Base-by-base conservation (phyloP, 2,797 vertebrate species). In the Holocentrus rufus region DNA sequence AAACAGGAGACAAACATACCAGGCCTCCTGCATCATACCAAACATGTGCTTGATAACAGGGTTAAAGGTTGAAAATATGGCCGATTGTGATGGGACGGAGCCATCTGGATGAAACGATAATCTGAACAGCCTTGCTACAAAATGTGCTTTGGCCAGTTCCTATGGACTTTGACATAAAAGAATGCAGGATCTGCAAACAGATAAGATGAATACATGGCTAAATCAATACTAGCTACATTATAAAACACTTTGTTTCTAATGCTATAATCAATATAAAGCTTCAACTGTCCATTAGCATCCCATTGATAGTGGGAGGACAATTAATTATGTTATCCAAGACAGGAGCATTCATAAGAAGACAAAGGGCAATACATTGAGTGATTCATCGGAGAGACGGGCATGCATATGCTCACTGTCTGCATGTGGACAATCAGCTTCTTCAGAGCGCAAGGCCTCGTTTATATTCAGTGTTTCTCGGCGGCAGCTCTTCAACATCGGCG, bases 41-140 rank as follows among this genome's bases (percentile, higher is more conserved):
- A 52, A n/a, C 20, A 2, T 44, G 74, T 23, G 36, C 52, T 64
- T 72, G 86, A 90, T 88, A 90, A 86, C 18, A 0, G 57, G 69
- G 84, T 89, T 87, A 87, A 90, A 89, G 75, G 83, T 87, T 77
- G 30, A 83, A 84, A 82, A 62, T 20, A 2, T 7, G 17, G 62
- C 49, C 74, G 82, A 88, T 68, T 72, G 69, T 56, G 65, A 79
- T 75, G 84, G 63, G 84, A 91, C 20, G 0, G 50, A 60, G 56
- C 87, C 89, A 91, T 34, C 84, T 91, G 90, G 85, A 80, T 72
- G 14, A 74, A 76, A 66, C 8, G 23, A 59, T 68, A 66, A 15
- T 58, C 66, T 15, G 42, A 83, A 69, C 2, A 3, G 72, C 53
- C 1, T 6, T 54, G 34, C 31, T 74, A 61, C 14, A 63, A 34